Base-by-base conservation (phyloP, 2,797 vertebrate species). In the Prionace glauca region DNA sequence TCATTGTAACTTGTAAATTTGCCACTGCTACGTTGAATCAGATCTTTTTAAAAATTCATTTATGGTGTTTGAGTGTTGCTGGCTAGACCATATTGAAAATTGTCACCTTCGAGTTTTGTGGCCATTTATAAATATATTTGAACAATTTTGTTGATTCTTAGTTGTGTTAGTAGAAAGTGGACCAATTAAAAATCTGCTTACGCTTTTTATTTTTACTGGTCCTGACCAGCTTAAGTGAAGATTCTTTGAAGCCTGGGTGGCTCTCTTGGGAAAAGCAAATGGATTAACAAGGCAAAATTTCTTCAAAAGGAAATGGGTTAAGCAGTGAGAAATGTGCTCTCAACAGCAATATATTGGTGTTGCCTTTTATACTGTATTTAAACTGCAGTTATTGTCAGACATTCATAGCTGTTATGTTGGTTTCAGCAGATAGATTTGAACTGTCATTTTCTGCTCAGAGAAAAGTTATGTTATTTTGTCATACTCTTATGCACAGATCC, bases 291-390 rank as follows among this genome's bases (percentile, higher is more conserved):
- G 72, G 26, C 62, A 29, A 90, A 9, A 62, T 91, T 67, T 67
- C 91, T 69, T 24, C 24, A 32, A 71, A 94, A 94, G 26, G 41
- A 74, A 94, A 45, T 32, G 22, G 60, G 60, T 91, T 65, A 91
- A 91, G n/a, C 32, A 60, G 22, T 74, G 92, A 72, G 67, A 71
- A 71, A 93, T 93, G 91, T 93, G 41, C 56, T 91, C 60, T 91
- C 9, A 71, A 32, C 41, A 74, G 12, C 8, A 95, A 77, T 11
- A 74, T 92, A 69, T 3, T 72, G 74, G 71, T 50, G 20, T 67
- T 65, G 0, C 1, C 2, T 65, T 91, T 41, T 22, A 91, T 90
- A 18, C 87, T 62, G 60, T 62, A 67, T 36, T 65, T 65, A 67
- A 16, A 67, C 26, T 65, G 32, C 16, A 41, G n/a, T 5, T 10